A percentile compares a stretch with the other conserved stretches of the same genome.
Evolutionary conservation across 2,888 invertebrate genomes (phyloP).

Genomic region (Plemyria rubiginata): DNA sequence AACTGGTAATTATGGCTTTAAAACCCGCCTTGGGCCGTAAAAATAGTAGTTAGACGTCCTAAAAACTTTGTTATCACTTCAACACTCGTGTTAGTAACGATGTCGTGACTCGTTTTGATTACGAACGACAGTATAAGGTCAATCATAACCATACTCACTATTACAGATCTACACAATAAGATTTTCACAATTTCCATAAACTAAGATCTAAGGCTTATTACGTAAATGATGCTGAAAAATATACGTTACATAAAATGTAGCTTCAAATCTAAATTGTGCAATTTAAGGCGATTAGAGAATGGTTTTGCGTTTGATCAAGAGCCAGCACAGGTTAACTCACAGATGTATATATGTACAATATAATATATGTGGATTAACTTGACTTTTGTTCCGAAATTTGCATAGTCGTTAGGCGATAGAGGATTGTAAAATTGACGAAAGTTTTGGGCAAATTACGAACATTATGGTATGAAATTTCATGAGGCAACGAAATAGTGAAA

Average conservation of each 20-base stretch:
- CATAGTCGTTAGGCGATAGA: slow-evolving; percentile 31
- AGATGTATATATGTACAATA: too few relatives aligned
- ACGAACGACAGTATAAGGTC: slow-evolving; percentile 20
- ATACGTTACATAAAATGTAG: slow-evolving; percentile 21
- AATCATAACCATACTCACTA: slow-evolving; percentile 9
- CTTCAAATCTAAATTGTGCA: slow-evolving; percentile 28
- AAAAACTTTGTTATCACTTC: slow-evolving; percentile 21
- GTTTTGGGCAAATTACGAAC: slow-evolving; percentile 26
- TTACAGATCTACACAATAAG: slow-evolving; percentile 3
- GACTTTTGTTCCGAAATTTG: slow-evolving; percentile 34
- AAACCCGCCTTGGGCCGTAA: slow-evolving; percentile 3
- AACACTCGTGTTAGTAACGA: slow-evolving; percentile 16
- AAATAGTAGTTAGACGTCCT: slow-evolving; percentile 10
- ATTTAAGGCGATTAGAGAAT: slow-evolving; percentile 31
- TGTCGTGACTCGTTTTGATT: slow-evolving; percentile 13
- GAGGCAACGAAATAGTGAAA: not conserved
- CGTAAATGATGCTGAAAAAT: slow-evolving; percentile 23
- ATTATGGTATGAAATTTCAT: not conserved
- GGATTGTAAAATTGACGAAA: slow-evolving; percentile 28
- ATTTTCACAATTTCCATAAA: slow-evolving; percentile 12
- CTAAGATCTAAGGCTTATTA: slow-evolving; percentile 9
- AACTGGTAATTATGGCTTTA: slow-evolving; percentile 4
- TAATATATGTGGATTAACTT: too few relatives aligned
- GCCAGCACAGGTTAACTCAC: slow-evolving; percentile 25
- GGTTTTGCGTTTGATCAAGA: slow-evolving; percentile 30